Evolutionary conservation across 2,888 invertebrate species (phyloP), one percentile per base, ranked within the genome.

Genomic region (Piscicola geometra): DNA sequence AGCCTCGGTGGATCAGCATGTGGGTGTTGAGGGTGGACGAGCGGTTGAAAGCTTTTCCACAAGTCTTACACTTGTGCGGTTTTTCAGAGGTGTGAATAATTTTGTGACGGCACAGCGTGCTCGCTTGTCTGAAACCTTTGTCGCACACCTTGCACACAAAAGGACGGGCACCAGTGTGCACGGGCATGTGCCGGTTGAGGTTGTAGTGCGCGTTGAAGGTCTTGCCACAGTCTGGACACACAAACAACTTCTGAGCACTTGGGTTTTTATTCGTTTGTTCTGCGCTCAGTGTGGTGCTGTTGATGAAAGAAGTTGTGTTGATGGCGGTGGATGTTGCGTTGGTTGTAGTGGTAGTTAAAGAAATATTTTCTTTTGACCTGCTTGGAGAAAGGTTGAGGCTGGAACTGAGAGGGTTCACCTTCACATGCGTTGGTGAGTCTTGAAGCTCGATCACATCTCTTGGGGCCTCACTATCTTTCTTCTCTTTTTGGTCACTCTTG

Each of bases 71-170:
- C 73, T 84, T 84, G 80, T 85, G 85, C 0, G 85, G 85, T 79
- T 85, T 85, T 71, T 86, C 86, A 47, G 83, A 82, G 0, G 86
- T 86, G 80, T 86, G 86, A 76, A 86, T 85, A 76, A 86, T 85
- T 79, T 86, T 86, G 80, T 86, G 86, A n/a, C 86, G 83, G 79
- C 86, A 86, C 69, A 86, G 79, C 0, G 86, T 86, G 77, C 83
- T 83, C 9, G 86, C 86, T 78, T 86, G 86, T 0, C 86, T 82
- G 80, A 86, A 86, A 12, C 85, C 95, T 85, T 96, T 96, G 33
- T 94, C 94, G 83, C 97, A 98, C 28, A 96, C 86, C 86, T 97
- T 97, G 86, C 97, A 97, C 28, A 95, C 91, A 84, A 97, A 97
- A 0, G 97, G 97, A 25, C 97, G 87, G 0, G 94, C 96, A 9